These are phyloP conservation scores for Garra rufa DNA, from an alignment of 2,113 vertebrate species.

Conservation along the genomic window DNA sequence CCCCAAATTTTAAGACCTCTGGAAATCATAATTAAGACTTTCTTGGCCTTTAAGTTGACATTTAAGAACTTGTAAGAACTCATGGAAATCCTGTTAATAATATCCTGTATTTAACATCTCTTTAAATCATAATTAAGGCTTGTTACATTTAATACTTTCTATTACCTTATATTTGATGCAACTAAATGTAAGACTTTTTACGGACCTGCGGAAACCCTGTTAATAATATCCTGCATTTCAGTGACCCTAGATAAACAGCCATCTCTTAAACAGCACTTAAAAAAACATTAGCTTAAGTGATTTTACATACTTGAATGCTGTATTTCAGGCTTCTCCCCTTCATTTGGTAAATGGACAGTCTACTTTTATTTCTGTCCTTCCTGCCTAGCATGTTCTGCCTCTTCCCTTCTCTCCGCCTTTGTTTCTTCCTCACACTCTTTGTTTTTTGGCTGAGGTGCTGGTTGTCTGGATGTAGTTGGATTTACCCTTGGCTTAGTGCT, in stretches of 20 bases:
- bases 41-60: too few species aligned
- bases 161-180: too few species aligned
- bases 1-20: too few species aligned
- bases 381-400: not conserved
- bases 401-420: not conserved
- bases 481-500: constrained; percentile 1
- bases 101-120: too few species aligned
- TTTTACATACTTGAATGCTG: not conserved
- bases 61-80: too few species aligned
- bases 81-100: too few species aligned
- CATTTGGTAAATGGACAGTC: not conserved
- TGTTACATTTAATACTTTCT: too few species aligned
- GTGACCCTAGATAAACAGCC: not conserved
- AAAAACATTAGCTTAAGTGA: not conserved
- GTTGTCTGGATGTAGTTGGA: constrained; percentile 31
- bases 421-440: constrained; percentile 25
- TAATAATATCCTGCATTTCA: not conserved
- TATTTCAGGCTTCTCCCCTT: not conserved
- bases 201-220: too few species aligned
- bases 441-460: constrained; percentile 34
- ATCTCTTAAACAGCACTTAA: constrained; percentile 1
- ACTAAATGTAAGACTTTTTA: too few species aligned
- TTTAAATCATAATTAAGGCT: too few species aligned
- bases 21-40: too few species aligned
- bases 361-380: constrained; percentile 7